Conservation (phyloP, 2,797 vertebrate species). For the Enteromius anoplus region DNA sequence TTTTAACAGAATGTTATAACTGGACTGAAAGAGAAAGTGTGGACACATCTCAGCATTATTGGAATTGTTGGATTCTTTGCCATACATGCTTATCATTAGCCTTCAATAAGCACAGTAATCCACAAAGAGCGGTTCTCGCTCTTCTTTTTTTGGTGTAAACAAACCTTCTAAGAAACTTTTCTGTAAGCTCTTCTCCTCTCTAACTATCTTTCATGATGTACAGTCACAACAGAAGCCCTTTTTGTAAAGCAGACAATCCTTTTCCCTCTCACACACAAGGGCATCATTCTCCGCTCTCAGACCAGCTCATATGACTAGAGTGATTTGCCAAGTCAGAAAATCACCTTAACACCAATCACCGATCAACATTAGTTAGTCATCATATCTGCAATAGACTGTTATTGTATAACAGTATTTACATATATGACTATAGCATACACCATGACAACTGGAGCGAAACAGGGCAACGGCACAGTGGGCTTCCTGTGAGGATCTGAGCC, state of each 20-base stretch:
- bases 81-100: slow-evolving; percentile 7
- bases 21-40: neutral
- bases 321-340: slow-evolving; percentile 12
- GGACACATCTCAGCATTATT: neutral
- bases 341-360: neutral
- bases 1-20: neutral
- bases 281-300: slow-evolving; percentile 6
- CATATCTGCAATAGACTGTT: neutral
- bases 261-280: slow-evolving; percentile 2
- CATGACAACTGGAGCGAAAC: slow-evolving; percentile 45
- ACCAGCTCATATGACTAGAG: slow-evolving; percentile 1
- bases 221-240: slow-evolving; percentile 15
- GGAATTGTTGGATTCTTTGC: neutral
- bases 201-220: slow-evolving; percentile 16
- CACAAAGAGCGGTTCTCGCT: neutral
- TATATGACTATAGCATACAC: slow-evolving; percentile 18
- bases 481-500: slow-evolving; percentile 32
- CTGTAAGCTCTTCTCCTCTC: neutral
- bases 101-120: slow-evolving; percentile 37
- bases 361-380: slow-evolving; percentile 3
- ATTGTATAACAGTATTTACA: neutral
- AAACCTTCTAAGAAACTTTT: slow-evolving; percentile 31
- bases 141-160: slow-evolving; percentile 19
- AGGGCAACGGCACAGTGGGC: neutral
- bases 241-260: neutral